Evolutionary conservation across 2,888 invertebrate genomes (phyloP).

Genomic region (Apodemia mormo): DNA sequence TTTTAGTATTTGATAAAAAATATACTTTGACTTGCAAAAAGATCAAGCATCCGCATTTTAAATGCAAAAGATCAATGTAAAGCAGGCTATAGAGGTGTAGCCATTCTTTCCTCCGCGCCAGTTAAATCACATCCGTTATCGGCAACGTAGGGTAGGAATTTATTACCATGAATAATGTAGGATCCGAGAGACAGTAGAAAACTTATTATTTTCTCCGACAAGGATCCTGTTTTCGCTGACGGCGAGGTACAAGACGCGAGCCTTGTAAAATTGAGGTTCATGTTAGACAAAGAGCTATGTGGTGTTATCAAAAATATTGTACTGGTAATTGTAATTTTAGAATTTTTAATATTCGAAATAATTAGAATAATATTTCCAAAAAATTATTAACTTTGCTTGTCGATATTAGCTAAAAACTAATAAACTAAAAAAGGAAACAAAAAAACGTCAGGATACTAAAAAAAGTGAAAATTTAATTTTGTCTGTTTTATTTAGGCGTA

Average conservation of each 20-base stretch:
- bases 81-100: constrained; percentile 6
- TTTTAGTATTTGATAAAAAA: neutral
- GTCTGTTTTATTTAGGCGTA: too few species aligned
- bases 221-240: constrained; percentile 31
- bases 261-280: constrained; percentile 6
- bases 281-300: neutral
- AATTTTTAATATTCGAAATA: too few species aligned
- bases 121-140: constrained; percentile 25
- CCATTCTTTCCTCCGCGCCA: constrained; percentile 6
- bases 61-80: constrained; percentile 11
- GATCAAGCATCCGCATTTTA: neutral
- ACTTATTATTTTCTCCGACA: constrained; percentile 32
- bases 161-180: constrained; percentile 37
- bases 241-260: constrained; percentile 21
- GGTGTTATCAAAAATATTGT: too few species aligned
- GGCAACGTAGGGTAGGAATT: constrained; percentile 27
- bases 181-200: constrained; percentile 28
- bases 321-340: too few species aligned
- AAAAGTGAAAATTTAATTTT: too few species aligned
- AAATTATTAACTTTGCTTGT: too few species aligned
- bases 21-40: neutral
- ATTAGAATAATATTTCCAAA: too few species aligned
- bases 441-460: too few species aligned
- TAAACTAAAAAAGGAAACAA: too few species aligned
- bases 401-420: too few species aligned